Evolutionary conservation across 2,113 vertebrate species (phyloP).

Genomic region (Poicephalus meyeri): DNA sequence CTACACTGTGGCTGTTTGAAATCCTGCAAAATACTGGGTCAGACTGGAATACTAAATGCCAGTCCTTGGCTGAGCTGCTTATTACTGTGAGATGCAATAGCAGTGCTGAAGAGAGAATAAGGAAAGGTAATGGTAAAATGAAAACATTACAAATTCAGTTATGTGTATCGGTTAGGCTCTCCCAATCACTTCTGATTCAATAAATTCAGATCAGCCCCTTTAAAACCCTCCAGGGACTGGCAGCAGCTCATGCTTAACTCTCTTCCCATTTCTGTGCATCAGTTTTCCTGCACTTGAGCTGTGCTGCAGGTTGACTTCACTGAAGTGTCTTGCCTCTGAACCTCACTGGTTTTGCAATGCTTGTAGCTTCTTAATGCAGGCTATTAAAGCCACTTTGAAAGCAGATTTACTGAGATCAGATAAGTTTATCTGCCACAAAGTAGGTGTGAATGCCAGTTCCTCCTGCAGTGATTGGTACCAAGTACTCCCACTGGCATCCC

Average conservation of each 20-base stretch:
- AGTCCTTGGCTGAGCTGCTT: neutral
- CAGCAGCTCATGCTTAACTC: neutral
- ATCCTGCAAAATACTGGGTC: constrained; percentile 12
- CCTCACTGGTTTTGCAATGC: neutral
- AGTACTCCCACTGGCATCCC: neutral
- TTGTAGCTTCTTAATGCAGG: neutral
- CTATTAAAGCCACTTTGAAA: constrained; percentile 13
- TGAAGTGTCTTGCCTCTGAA: neutral
- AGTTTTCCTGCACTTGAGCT: neutral
- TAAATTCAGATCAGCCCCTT: neutral
- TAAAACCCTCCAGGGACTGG: neutral
- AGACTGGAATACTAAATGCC: constrained; percentile 31
- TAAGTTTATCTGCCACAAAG: constrained; percentile 16
- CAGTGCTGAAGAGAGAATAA: neutral
- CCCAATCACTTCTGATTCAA: neutral
- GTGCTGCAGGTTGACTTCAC: neutral
- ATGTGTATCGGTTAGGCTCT: neutral
- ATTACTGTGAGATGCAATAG: neutral
- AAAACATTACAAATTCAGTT: neutral
- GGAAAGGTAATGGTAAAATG: neutral
- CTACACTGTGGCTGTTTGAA: constrained; percentile 25
- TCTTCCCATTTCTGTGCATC: neutral
- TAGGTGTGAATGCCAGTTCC: constrained; percentile 40
- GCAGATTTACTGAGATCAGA: neutral
- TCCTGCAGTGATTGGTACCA: neutral